Evolutionary conservation across 2,113 vertebrate species (phyloP), one percentile per base, ranked within the genome.

Genomic region (Phoxinus phoxinus): DNA sequence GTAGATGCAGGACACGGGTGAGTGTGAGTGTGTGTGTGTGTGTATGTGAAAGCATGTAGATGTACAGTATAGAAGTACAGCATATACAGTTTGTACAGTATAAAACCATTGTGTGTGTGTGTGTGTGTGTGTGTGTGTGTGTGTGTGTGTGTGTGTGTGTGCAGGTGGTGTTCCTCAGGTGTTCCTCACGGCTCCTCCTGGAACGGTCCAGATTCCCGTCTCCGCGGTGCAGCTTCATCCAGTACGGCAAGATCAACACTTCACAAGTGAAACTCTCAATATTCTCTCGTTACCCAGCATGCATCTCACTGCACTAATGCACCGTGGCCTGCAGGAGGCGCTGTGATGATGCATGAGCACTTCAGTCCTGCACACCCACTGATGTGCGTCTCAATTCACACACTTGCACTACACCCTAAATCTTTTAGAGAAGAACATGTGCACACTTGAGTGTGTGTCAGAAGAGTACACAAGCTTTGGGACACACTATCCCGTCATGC

Each of bases 151-250:
- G 32, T 90, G 44, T 87, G 87, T 75, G 78, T 90, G 12, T 32
- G 48, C 90, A 98, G 97, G 97, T 93, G 96, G 94, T 0, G 97
- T 99, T 73, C 95, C 97, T 90, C 98, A 99, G 88, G 97, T 99
- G 92, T 99, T 99, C 94, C 95, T 99, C 91, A 96, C 98, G 15
- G 97, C 95, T 6, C 97, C 97, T 9, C 96, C 96, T 27, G 98
- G 97, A 90, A 98, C 97, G 1, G 96, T 99, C 91, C 97, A 99
- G 94, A 99, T 99, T 89, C 98, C 98, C 0, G 96, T 99, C 85
- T 98, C 98, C 41, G 97, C 98, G 83, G 97, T 99, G 92, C 98
- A 99, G 93, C 96, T 99, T 91, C 98, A 99, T 90, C 97, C 98
- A 96, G 98, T 99, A 96, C 92, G 95, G 88, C 75, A 95, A 95